A percentile compares a stretch with the other conserved stretches of the same genome.
phyloP scores from a whole-genome alignment of 2,888 invertebrate genomes.

The Tipula unca region DNA sequence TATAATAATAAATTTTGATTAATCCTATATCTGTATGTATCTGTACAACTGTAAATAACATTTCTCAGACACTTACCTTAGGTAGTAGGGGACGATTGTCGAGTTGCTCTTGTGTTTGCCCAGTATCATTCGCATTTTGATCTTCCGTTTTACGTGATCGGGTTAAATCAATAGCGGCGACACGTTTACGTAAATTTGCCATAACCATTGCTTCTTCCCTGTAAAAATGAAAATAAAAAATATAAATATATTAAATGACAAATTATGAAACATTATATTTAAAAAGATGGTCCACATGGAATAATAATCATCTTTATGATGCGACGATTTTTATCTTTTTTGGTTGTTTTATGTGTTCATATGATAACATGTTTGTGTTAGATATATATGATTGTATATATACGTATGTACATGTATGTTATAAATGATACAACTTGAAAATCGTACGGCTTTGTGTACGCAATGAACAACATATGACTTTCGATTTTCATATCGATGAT shows the following conservation, averaged over 20 bases:
- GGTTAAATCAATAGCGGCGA: slow-evolving; percentile 46
- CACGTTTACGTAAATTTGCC: slow-evolving; percentile 60
- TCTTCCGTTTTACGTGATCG: slow-evolving; percentile 30
- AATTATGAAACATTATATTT: background rate
- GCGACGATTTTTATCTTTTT: background rate
- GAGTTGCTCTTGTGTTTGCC: slow-evolving; percentile 44
- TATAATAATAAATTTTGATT: background rate
- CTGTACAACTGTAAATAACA: no score
- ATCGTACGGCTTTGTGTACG: background rate
- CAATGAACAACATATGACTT: background rate
- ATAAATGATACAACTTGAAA: background rate
- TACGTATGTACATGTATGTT: background rate
- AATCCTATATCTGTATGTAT: no score
- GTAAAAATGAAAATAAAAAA: background rate
- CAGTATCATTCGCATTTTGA: slow-evolving; percentile 29
- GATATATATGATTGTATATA: background rate
- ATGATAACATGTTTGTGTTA: background rate
- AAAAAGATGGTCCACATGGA: background rate
- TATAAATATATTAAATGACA: background rate
- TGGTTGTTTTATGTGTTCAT: background rate
- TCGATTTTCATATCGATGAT: background rate
- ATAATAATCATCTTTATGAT: background rate
- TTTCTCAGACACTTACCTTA: slow-evolving; percentile 41
- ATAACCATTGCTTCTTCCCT: slow-evolving; percentile 61
- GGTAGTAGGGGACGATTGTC: slow-evolving; percentile 56